A percentile compares a stretch with the other conserved stretches of the same genome.
phyloP scores from a whole-genome alignment of 2,797 vertebrate species.

The Sebastes itinus region DNA sequence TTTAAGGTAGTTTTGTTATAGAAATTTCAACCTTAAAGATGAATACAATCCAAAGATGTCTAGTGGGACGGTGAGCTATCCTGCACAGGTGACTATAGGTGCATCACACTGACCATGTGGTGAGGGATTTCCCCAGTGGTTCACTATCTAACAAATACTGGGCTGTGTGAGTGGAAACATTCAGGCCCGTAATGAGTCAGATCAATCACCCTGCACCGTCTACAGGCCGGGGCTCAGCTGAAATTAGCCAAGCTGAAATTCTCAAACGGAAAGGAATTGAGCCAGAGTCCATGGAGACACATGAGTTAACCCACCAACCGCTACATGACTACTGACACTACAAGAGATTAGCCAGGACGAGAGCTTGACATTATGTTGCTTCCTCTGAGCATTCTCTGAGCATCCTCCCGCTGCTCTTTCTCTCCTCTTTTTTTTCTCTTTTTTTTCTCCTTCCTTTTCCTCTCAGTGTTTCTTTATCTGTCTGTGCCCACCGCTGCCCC shows the following conservation, averaged over 20 bases:
- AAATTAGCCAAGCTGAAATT: constrained; percentile 53
- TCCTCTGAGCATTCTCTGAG: constrained; percentile 46
- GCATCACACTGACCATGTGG: background rate
- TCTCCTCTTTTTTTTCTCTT: no score
- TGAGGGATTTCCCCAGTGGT: constrained; percentile 11
- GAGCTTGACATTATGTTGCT: constrained; percentile 44
- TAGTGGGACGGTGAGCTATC: background rate
- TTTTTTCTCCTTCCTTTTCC: background rate
- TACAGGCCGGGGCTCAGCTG: constrained; percentile 28
- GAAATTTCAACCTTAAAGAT: background rate
- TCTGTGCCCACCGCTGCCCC: background rate
- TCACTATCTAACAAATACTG: constrained; percentile 14
- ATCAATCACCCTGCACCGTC: constrained; percentile 55
- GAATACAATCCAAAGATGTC: background rate
- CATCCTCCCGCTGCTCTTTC: constrained; percentile 21
- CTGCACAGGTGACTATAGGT: background rate
- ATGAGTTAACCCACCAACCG: constrained; percentile 46
- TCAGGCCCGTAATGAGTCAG: constrained; percentile 46
- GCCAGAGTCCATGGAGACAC: constrained; percentile 37
- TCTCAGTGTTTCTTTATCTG: constrained; percentile 19
- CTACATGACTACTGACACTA: constrained; percentile 37
- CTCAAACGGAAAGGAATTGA: constrained; percentile 42
- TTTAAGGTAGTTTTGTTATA: background rate
- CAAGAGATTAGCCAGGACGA: constrained; percentile 44
- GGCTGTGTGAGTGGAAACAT: constrained; percentile 40